These are phyloP conservation scores for Bucorvus abyssinicus DNA, from an alignment of 2,797 vertebrate species.

Conservation along the genomic window DNA sequence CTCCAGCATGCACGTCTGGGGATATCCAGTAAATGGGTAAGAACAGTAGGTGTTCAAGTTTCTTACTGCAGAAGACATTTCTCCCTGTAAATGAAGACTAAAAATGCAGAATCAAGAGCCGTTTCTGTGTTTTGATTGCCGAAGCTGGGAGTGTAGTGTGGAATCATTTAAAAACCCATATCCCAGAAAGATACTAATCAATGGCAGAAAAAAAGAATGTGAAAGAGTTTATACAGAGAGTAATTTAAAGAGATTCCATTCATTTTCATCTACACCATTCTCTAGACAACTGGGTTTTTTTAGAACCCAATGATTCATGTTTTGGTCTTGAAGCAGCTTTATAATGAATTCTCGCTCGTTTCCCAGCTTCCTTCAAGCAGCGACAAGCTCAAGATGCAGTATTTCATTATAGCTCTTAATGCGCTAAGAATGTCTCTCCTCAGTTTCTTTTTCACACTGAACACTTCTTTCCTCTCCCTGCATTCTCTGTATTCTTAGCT, in stretches of 20 bases:
- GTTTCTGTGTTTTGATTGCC: conserved; percentile 59
- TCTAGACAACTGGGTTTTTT: conserved; percentile 51
- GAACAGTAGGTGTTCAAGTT: conserved; percentile 15
- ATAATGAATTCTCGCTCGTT: conserved; percentile 42
- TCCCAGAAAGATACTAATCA: conserved; percentile 43
- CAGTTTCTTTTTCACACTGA: background rate
- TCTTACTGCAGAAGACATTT: background rate
- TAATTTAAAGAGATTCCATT: conserved; percentile 65
- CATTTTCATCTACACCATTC: conserved; percentile 30
- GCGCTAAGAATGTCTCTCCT: conserved; percentile 9
- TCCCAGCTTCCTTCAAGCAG: conserved; percentile 36
- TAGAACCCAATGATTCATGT: conserved; percentile 53
- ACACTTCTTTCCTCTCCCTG: background rate
- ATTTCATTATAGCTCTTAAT: conserved; percentile 12
- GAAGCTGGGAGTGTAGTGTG: conserved; percentile 1
- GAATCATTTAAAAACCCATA: conserved; percentile 48
- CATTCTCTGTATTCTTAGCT: background rate
- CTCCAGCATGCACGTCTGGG: background rate
- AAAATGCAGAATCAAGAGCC: conserved; percentile 48
- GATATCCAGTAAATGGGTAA: background rate
- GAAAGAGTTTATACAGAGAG: conserved; percentile 46
- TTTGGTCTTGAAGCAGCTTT: conserved; percentile 26
- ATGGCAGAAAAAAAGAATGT: conserved; percentile 45
- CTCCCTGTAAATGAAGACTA: conserved; percentile 18
- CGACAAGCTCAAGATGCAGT: conserved; percentile 34